These are phyloP conservation scores for Pao palembangensis DNA, from an alignment of 2,113 vertebrate species.

Conservation along the genomic window DNA sequence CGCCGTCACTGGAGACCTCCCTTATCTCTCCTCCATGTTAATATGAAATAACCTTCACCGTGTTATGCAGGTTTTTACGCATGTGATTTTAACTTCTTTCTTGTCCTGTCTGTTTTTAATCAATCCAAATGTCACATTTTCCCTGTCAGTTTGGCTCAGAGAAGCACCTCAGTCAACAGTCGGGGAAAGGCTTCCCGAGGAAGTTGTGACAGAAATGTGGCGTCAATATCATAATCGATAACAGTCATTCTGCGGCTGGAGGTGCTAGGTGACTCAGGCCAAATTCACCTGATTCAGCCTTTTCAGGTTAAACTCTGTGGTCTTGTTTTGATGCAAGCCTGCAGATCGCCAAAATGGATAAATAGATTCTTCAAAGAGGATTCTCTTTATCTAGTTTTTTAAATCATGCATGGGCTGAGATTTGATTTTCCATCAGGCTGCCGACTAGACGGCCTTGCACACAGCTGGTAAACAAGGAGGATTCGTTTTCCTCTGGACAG, in stretches of 20 bases:
- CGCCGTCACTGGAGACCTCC: slow-evolving; percentile 1
- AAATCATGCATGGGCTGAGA: slow-evolving; percentile 13
- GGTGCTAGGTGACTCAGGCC: background rate
- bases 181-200: slow-evolving; percentile 42
- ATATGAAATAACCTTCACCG: slow-evolving; percentile 32
- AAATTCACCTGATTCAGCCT: slow-evolving; percentile 16
- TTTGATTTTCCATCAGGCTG: slow-evolving; percentile 50
- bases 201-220: slow-evolving; percentile 39
- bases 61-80: slow-evolving; percentile 7
- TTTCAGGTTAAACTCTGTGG: background rate
- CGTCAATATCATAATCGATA: slow-evolving; percentile 6
- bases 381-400: too few species aligned
- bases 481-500: slow-evolving; percentile 53
- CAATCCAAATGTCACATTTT: slow-evolving; percentile 50
- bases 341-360: background rate
- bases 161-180: slow-evolving; percentile 44
- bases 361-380: slow-evolving; percentile 12
- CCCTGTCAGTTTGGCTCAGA: slow-evolving; percentile 34
- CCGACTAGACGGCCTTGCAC: slow-evolving; percentile 31
- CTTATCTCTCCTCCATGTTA: slow-evolving; percentile 8
- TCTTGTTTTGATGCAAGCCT: too few species aligned
- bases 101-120: slow-evolving; percentile 50
- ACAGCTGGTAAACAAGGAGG: slow-evolving; percentile 46
- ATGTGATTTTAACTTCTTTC: slow-evolving; percentile 4
- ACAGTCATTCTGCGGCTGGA: slow-evolving; percentile 35